Evolutionary conservation across 2,888 invertebrate species (phyloP).

Genomic region (Metellina segmentata): DNA sequence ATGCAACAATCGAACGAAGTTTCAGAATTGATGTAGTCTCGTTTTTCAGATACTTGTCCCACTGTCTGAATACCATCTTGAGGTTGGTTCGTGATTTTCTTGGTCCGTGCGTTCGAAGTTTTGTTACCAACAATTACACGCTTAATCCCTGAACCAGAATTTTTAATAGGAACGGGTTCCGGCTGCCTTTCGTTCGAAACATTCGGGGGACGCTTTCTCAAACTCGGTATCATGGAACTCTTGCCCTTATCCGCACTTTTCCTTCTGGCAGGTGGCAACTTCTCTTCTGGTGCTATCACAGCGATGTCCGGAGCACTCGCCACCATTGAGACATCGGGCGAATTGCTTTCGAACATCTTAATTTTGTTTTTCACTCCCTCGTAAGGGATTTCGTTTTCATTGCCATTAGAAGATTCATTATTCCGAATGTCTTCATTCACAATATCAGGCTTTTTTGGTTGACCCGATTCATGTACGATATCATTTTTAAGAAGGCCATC

Average conservation of each 20-base stretch:
- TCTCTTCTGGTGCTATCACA: neutral
- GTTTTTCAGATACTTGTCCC: no score
- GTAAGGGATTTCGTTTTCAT: neutral
- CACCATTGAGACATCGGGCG: neutral
- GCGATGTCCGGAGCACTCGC: neutral
- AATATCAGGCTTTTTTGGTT: neutral
- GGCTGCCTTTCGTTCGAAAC: neutral
- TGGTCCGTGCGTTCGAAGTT: no score
- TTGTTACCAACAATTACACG: no score
- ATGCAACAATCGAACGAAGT: no score
- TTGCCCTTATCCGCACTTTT: constrained; percentile 14
- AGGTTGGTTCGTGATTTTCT: no score
- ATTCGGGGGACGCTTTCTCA: neutral
- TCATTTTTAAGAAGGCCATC: neutral
- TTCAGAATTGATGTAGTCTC: no score
- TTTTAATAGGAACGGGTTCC: neutral
- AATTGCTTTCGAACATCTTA: constrained; percentile 16
- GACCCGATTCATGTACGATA: neutral
- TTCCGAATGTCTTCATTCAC: neutral
- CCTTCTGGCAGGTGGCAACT: neutral
- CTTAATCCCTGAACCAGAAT: no score
- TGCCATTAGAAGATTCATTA: neutral
- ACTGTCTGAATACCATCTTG: no score
- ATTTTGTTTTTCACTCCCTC: constrained; percentile 6
- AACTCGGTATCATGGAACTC: constrained; percentile 38